Percentiles rank a stretch among this genome's conserved stretches.
These are phyloP conservation scores for Sminthurinus aureus DNA, from an alignment of 2,888 invertebrate species.

Conservation along the genomic window DNA sequence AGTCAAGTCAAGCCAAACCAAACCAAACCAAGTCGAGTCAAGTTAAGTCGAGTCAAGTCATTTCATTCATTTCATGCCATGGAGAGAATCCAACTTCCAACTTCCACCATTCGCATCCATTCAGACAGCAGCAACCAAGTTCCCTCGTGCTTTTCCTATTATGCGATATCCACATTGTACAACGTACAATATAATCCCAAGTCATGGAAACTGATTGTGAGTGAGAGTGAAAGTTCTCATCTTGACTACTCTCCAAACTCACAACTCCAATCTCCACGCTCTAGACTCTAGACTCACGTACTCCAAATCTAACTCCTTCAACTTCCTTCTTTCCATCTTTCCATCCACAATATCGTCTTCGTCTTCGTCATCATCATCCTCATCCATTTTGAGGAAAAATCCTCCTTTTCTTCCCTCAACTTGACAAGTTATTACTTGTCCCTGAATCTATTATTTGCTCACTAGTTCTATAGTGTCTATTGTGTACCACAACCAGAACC, in stretches of 20 bases:
- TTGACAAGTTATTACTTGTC: slow-evolving; percentile 6
- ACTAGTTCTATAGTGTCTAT: neutral
- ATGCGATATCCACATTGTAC: no score
- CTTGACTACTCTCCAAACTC: neutral
- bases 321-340: neutral
- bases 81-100: neutral
- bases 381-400: neutral
- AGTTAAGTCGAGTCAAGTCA: neutral
- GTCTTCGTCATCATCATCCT: neutral
- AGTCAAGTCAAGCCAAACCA: no score
- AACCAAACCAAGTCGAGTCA: no score
- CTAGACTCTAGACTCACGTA: neutral
- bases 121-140: no score
- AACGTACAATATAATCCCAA: neutral
- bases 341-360: neutral
- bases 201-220: neutral
- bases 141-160: no score
- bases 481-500: neutral
- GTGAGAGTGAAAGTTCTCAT: slow-evolving; percentile 18
- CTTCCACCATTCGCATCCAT: no score
- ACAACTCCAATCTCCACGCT: neutral
- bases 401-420: slow-evolving; percentile 11
- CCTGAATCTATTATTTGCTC: neutral
- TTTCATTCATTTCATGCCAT: neutral
- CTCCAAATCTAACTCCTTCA: slow-evolving; percentile 2